Conservation (phyloP, 2,888 invertebrate species). For the Hymenopus coronatus region DNA sequence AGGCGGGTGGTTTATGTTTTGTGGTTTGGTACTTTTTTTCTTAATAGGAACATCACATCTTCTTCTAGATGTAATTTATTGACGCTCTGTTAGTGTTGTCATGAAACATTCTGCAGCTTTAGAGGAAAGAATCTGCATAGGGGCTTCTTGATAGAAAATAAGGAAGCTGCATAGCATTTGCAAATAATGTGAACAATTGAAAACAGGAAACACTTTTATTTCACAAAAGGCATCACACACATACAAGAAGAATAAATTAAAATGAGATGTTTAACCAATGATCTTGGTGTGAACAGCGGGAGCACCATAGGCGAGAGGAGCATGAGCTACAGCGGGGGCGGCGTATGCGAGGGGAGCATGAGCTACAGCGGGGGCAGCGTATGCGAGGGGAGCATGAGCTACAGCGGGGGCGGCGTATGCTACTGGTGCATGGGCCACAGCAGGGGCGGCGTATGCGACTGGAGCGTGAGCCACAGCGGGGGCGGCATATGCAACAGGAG, state of each 20-base stretch:
- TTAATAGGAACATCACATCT: too few species aligned
- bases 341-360: neutral
- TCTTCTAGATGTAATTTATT: too few species aligned
- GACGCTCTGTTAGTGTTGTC: too few species aligned
- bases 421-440: neutral
- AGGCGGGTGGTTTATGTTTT: too few species aligned
- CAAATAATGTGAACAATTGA: neutral
- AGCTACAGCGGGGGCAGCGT: neutral
- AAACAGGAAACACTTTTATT: neutral
- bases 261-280: neutral
- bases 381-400: slow-evolving; percentile 25
- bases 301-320: slow-evolving; percentile 13
- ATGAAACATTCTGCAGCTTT: too few species aligned
- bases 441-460: slow-evolving; percentile 24
- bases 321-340: slow-evolving; percentile 22
- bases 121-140: too few species aligned
- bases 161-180: too few species aligned
- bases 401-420: slow-evolving; percentile 15
- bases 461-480: slow-evolving; percentile 36
- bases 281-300: slow-evolving; percentile 7
- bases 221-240: neutral
- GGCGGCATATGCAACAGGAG: slow-evolving; percentile 34
- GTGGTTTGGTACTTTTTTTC: too few species aligned
- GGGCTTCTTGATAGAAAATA: too few species aligned
- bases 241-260: neutral